Evolutionary conservation across 2,888 invertebrate genomes (phyloP), one percentile per base, ranked within the genome.

Genomic region (Orthosia incerta): DNA sequence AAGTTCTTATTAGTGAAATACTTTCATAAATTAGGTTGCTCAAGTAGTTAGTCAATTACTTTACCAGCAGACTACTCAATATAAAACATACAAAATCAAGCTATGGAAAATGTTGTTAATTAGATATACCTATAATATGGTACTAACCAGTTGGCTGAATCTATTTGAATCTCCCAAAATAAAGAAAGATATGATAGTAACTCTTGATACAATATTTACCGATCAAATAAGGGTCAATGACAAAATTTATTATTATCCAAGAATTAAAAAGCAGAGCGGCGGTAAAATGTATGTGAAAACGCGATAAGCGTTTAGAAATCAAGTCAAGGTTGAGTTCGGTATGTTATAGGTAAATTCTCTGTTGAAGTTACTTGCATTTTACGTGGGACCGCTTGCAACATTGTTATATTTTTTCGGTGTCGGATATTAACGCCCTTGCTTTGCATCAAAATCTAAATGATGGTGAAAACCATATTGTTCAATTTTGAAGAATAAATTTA

Each of bases 271-370:
- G 68, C 72, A 76, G 78, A 73, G 65, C 48, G 56, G 57, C 53
- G 57, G 50, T 50, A 79, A 71, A 79, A 20, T 48, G 39, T 53
- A 23, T 20, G 26, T 23, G 48, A 26, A 65, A 68, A 55, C 55
- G 45, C 39, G 55, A 50, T 51, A 68, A 67, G 66, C 45, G 60
- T 68, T 76, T 57, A 67, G 57, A 71, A 74, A 74, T 70, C 46
- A 64, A 70, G 67, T 70, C 82, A 84, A 81, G 84, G 71, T 69
- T 61, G 23, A 48, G 15, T 53, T 73, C 31, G 39, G n/a, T 72
- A 53, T 48, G 48, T 13, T 20, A 63, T 63, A 57, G 26, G 23
- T 45, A 71, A 70, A 16, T 57, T 39, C 15, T 31, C 26, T 45
- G 26, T 50, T 45, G 53, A 79, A 53, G 20, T 62, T 16, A 39